Evolutionary conservation across 1,140 invertebrate species (phyloP).

Genomic region (Aethina tumida): DNA sequence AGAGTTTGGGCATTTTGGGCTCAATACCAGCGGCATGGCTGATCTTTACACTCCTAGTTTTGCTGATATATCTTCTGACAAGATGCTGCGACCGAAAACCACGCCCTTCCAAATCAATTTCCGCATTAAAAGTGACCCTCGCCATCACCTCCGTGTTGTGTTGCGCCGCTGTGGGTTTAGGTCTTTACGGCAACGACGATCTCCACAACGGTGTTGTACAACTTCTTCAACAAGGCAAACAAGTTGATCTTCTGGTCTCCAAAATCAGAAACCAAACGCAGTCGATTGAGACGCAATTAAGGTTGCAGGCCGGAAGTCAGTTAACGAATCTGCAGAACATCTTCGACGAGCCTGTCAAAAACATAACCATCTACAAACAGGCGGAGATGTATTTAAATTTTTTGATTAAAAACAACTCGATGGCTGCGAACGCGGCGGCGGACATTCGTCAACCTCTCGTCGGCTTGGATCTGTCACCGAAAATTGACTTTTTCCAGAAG

Average conservation of each 20-base stretch:
- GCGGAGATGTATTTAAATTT: conserved; percentile 54
- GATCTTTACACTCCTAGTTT: conserved; percentile 75
- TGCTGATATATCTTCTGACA: conserved; percentile 83
- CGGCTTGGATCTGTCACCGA: conserved; percentile 53
- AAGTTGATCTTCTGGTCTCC: conserved; percentile 63
- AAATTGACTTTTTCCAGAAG: conserved; percentile 50
- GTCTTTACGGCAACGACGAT: conserved; percentile 89
- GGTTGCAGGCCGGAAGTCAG: conserved; percentile 35
- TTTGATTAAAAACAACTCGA: conserved; percentile 57
- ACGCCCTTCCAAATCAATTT: conserved; percentile 72
- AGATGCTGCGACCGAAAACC: conserved; percentile 88
- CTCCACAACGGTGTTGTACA: conserved; percentile 80
- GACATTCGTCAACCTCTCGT: conserved; percentile 63
- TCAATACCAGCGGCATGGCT: conserved; percentile 84
- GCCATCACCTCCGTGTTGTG: conserved; percentile 76
- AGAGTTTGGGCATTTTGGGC: conserved; percentile 84
- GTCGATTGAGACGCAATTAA: conserved; percentile 29
- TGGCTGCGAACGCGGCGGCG: conserved; percentile 57
- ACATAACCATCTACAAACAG: conserved; percentile 58
- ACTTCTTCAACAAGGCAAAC: conserved; percentile 63
- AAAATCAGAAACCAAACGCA: conserved; percentile 61
- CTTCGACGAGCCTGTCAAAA: conserved; percentile 62
- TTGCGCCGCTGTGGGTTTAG: conserved; percentile 63
- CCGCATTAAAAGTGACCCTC: conserved; percentile 71
- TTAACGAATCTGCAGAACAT: conserved; percentile 59